Percentiles rank a stretch among this genome's conserved stretches.
Conservation (phyloP, 2,888 invertebrate genomes). For the Athetis lepigone region DNA sequence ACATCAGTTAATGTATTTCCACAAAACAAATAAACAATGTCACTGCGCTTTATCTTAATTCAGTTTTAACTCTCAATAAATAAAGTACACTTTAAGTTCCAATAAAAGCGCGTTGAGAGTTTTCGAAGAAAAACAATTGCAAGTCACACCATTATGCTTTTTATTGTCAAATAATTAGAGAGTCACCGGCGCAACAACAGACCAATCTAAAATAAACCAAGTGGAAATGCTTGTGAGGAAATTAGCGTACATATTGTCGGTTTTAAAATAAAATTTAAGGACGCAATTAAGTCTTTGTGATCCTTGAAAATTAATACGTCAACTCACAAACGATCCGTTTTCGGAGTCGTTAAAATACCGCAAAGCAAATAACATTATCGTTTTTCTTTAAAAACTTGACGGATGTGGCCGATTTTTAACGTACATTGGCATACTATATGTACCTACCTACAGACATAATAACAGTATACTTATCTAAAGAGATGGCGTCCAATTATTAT, state of each 20-base stretch:
- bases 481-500: constrained; percentile 67
- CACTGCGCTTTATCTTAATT: constrained; percentile 63
- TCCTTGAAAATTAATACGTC: constrained; percentile 84
- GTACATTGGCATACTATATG: constrained; percentile 68
- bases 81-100: constrained; percentile 81
- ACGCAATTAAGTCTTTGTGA: constrained; percentile 84
- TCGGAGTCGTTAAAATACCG: constrained; percentile 82
- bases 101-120: constrained; percentile 75
- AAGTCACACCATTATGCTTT: constrained; percentile 77
- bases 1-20: constrained; percentile 14
- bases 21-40: constrained; percentile 37
- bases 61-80: constrained; percentile 83
- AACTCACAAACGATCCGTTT: constrained; percentile 76
- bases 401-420: constrained; percentile 67
- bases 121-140: constrained; percentile 76
- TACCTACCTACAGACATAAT: constrained; percentile 41
- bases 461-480: constrained; percentile 50
- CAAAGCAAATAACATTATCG: constrained; percentile 77
- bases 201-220: constrained; percentile 77
- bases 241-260: constrained; percentile 82
- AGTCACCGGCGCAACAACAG: constrained; percentile 71
- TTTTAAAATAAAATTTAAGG: constrained; percentile 87
- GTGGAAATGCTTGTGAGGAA: constrained; percentile 60
- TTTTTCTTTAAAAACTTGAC: constrained; percentile 68
- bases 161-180: constrained; percentile 82